Base-by-base conservation (phyloP, 2,797 vertebrate genomes). In the Distichodus sexfasciatus region DNA sequence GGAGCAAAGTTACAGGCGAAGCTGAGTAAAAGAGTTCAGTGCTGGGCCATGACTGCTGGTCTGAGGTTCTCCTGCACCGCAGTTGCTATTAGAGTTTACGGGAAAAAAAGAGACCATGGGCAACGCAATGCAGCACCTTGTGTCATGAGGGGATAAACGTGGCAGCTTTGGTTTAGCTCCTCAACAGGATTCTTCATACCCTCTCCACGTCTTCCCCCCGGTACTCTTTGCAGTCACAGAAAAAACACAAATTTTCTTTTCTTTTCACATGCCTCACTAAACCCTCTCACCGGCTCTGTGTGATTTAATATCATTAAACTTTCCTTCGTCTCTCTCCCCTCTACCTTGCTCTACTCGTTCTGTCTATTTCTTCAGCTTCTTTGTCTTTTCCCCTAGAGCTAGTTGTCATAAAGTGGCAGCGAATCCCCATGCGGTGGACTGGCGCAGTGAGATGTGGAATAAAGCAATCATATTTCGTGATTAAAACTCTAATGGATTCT, bases 381-480 rank as follows among this genome's bases (percentile, higher is more conserved):
- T 74, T 77, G 81, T 81, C 77, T 80, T 77, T 38, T 28, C 78
- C 80, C 85, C 75, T 74, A 82, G 81, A 88, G 83, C 72, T 80
- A 81, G 86, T 85, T 84, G 84, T 87, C 82, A 86, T 85, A 86
- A 88, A 87, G 77, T 66, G 55, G 74, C 79, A 80, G 66, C 55
- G 81, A 88, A 87, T 80, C 79, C 84, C 85, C 78, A 60, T 65
- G 74, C 81, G 84, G 88, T 82, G 81, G 35, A 79, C 73, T 81
- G 66, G 89, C 79, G 79, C 72, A 88, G 89, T 82, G 82, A 85
- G 87, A 90, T 78, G 76, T 85, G 90, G 89, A 87, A 89, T 81
- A 91, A 87, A 91, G 85, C 87, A 91, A 93, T 93, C 86, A 89
- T 91, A 90, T 85, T 90, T 92, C 87, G 87, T 91, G 90, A 94